Evolutionary conservation across 2,797 vertebrate species (phyloP), one percentile per base, ranked within the genome.

Genomic region (Psittacula echo): DNA sequence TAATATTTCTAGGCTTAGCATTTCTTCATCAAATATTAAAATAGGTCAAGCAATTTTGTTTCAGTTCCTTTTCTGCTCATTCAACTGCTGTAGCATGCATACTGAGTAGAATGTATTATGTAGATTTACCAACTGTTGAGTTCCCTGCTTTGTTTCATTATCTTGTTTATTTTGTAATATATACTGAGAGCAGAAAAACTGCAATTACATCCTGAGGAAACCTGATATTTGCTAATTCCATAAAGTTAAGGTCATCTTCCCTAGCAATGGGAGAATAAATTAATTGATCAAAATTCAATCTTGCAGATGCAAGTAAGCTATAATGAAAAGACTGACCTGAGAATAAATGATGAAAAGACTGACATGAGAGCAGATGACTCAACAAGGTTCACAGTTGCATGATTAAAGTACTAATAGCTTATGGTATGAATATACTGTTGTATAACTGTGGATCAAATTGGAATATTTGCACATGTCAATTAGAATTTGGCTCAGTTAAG

Each of bases 21-120:
- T 85, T 95, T 86, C 90, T 90, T 95, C 80, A 95, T 96, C 90
- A 96, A 97, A 94, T 96, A 97, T 97, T 95, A 94, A 96, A 97
- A 96, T 90, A 92, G 80, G 84, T 94, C 85, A 95, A 94, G 47
- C 48, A 94, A 89, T 84, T 96, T 32, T 86, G 75, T 87, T 92
- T 91, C 61, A 75, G 13, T 64, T 90, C 39, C 75, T 95, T 90
- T 89, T 74, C 39, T 96, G 79, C 50, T 77, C 80, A 39, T 73
- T 74, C 39, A 56, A 11, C 54, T 71, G 30, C 65, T 81, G 48
- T 70, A 80, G 19, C 2, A 1, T 67, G 89, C 89, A 94, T 92
- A 92, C 19, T 65, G 93, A 91, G 12, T 41, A 70, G 58, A 62
- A 30, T 18, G 37, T 45, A 75, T 90, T 84, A 83, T 81, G 78